phyloP scores from a whole-genome alignment of 2,888 invertebrate species.

The Tenthredo notha region DNA sequence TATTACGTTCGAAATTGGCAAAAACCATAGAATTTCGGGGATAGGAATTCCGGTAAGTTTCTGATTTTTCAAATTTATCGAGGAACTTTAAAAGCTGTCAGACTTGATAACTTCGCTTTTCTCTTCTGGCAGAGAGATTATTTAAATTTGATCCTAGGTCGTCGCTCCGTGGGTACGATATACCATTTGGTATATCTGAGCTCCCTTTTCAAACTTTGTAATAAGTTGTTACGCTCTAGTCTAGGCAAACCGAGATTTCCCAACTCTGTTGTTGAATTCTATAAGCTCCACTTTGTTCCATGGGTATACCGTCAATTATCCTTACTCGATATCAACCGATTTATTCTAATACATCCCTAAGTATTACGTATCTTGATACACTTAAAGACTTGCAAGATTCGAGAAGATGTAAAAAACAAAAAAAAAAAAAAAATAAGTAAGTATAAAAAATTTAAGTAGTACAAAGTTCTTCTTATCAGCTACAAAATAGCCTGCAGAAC shows the following conservation, averaged over 20 bases:
- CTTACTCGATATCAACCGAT: neutral
- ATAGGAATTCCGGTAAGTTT: neutral
- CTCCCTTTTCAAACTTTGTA: conserved; percentile 32
- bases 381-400: neutral
- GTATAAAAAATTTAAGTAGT: neutral
- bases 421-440: neutral
- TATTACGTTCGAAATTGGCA: neutral
- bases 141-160: conserved; percentile 38
- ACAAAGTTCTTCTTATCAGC: conserved; percentile 39
- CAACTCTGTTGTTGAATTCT: conserved; percentile 6
- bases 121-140: conserved; percentile 37
- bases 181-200: conserved; percentile 27
- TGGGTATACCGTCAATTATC: conserved; percentile 7
- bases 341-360: neutral
- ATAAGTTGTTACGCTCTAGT: conserved; percentile 23
- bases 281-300: conserved; percentile 25
- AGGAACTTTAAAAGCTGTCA: conserved; percentile 44
- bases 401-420: neutral
- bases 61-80: conserved; percentile 43
- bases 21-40: neutral
- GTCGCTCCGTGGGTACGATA: conserved; percentile 3
- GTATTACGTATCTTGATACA: neutral
- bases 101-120: conserved; percentile 42
- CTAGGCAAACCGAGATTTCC: conserved; percentile 21
- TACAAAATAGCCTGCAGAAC: conserved; percentile 33